Base-by-base conservation (phyloP, 2,888 invertebrate species). In the Peribatodes rhomboidaria region DNA sequence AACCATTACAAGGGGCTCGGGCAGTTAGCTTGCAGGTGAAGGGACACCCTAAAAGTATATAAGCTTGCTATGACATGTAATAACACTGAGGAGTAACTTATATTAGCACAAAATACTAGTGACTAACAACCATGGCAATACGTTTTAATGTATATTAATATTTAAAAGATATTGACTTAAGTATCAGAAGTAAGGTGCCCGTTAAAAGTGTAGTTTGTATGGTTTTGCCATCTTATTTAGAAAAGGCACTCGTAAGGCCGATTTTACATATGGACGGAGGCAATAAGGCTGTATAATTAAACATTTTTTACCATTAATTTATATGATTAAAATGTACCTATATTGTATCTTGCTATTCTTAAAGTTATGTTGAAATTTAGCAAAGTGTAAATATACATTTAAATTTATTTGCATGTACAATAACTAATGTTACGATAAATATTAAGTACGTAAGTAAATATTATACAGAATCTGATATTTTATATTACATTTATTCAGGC, bases 71-170 rank as follows among this genome's bases (percentile, higher is more conserved):
- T 46, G 1, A 47, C 18, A 27, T 56, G 14, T 22, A 13, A 47
- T 39, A 18, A 56, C 49, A 52, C 59, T 69, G 44, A 74, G 67
- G 69, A 74, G 74, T 77, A 79, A 81, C 80, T 82, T 83, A 85
- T 71, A 78, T 74, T 82, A 85, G 81, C 80, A 80, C 81, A 84
- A 86, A 81, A 81, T 72, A 78, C 88, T 90, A 90, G 81, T 90
- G 90, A 90, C 90, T 90, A 89, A 87, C 72, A 71, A 79, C 73
- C 80, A 89, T 90, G 90, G 89, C 90, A 86, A 88, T 83, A 78
- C 74, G 72, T 64, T 63, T 27, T 54, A 27, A 52, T 44, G 18
- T 35, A 44, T 8, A 31, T 50, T 20, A 7, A 20, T 55, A 55
- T 53, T 53, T 14, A 42, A 13, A 11, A 47, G 16, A 49, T 55